These are phyloP conservation scores for Cataglyphis albicans DNA, from an alignment of 2,888 invertebrate species.

Conservation along the genomic window DNA sequence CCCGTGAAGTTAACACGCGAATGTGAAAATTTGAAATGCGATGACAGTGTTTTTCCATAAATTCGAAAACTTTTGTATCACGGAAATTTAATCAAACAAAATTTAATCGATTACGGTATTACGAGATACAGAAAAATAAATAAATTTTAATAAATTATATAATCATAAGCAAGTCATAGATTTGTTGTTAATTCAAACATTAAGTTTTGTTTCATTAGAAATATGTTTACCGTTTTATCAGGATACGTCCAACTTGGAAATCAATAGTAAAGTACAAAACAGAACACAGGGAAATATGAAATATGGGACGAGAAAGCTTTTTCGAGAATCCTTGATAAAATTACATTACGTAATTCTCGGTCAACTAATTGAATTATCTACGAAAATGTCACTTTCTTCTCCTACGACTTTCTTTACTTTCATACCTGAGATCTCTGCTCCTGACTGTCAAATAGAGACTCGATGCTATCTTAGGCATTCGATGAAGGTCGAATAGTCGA, in stretches of 20 bases:
- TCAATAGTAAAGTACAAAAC: not conserved
- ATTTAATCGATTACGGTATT: not conserved
- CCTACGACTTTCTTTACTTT: not conserved
- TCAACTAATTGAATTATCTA: not conserved
- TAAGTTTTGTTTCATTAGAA: not conserved
- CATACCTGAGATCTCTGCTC: constrained; percentile 15
- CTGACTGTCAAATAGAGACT: constrained; percentile 30
- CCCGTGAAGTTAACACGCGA: not conserved
- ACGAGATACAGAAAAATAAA: not conserved
- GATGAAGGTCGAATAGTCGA: constrained; percentile 46
- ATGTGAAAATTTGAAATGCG: not conserved
- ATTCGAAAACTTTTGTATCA: not conserved
- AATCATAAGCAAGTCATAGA: constrained; percentile 8
- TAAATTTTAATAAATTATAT: constrained; percentile 9
- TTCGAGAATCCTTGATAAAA: not conserved
- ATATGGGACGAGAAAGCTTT: not conserved
- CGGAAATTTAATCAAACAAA: constrained; percentile 27
- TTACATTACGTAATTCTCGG: not conserved
- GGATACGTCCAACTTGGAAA: not conserved
- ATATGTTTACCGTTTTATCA: not conserved
- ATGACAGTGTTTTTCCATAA: not conserved
- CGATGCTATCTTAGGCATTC: constrained; percentile 37
- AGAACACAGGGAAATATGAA: not conserved
- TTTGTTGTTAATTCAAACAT: not conserved
- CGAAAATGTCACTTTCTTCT: not conserved